Percentiles rank a stretch among this genome's conserved stretches.
Conservation (phyloP, 1,140 invertebrate genomes). For the Paramacrobiotus metropolitanus region DNA sequence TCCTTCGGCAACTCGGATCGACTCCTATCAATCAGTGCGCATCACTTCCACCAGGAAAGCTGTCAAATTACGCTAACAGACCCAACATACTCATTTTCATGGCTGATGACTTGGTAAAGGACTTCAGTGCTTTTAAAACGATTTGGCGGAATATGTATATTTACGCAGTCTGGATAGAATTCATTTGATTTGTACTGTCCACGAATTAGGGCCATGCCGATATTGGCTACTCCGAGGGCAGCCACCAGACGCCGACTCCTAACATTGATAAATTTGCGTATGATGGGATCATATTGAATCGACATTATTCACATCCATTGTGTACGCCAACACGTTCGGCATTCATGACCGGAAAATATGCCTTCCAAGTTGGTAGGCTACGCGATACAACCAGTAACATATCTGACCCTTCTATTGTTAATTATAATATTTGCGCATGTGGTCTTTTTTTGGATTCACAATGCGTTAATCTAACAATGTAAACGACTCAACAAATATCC, state of each 20-base stretch:
- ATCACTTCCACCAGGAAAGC: no score
- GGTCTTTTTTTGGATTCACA: conserved; percentile 44
- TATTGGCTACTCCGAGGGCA: conserved; percentile 55
- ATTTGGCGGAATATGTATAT: neutral
- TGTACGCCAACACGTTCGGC: conserved; percentile 51
- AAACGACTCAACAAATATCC: conserved; percentile 49
- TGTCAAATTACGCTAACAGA: no score
- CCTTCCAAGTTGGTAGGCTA: conserved; percentile 42
- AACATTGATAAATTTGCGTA: conserved; percentile 58
- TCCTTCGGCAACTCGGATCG: no score
- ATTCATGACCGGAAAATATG: conserved; percentile 63
- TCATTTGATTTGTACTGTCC: conserved; percentile 5
- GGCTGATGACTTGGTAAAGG: neutral
- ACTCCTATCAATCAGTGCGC: no score
- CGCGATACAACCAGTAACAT: neutral
- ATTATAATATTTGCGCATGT: conserved; percentile 36
- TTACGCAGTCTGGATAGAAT: neutral
- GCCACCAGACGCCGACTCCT: conserved; percentile 52
- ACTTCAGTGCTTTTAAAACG: neutral
- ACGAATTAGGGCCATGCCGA: conserved; percentile 75
- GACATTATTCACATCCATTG: conserved; percentile 39
- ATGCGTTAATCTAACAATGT: conserved; percentile 46
- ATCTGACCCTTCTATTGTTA: neutral
- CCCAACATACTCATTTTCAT: neutral
- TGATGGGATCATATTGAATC: conserved; percentile 46